phyloP scores from a whole-genome alignment of 2,888 invertebrate species.

The Polymixis flavicincta region DNA sequence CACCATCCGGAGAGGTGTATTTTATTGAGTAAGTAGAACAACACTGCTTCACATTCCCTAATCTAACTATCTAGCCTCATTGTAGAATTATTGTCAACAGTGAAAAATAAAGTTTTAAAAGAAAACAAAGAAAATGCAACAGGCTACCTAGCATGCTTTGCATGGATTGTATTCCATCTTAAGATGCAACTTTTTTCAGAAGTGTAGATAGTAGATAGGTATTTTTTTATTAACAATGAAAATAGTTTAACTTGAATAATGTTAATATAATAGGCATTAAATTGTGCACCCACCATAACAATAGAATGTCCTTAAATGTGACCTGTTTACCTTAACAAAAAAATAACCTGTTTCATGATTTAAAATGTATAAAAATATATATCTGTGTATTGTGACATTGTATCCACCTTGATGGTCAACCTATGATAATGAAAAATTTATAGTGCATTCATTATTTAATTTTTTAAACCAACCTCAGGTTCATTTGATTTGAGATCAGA shows the following conservation, averaged over 20 bases:
- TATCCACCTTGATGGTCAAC: background rate
- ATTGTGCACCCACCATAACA: constrained; percentile 16
- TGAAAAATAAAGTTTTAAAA: background rate
- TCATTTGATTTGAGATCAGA: background rate
- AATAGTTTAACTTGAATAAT: constrained; percentile 4
- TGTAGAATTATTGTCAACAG: background rate
- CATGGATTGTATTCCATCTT: background rate
- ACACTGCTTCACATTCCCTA: background rate
- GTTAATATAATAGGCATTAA: constrained; percentile 19
- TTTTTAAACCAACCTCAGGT: background rate
- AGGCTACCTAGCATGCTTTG: too few species aligned
- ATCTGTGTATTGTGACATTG: constrained; percentile 19
- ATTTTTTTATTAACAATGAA: constrained; percentile 19
- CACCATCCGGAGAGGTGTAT: constrained; percentile 98
- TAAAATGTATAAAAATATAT: background rate
- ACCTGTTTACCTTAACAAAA: background rate
- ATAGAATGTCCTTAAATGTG: constrained; percentile 3
- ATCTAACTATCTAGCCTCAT: background rate
- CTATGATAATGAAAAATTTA: background rate
- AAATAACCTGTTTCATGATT: constrained; percentile 29
- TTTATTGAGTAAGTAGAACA: constrained; percentile 96
- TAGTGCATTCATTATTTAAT: background rate
- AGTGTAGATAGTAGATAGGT: background rate
- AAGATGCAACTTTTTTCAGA: background rate
- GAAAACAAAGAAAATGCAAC: background rate